A percentile compares a stretch with the other conserved stretches of the same genome.
Conservation (phyloP, 2,797 vertebrate species). For the Varecia variegata region DNA sequence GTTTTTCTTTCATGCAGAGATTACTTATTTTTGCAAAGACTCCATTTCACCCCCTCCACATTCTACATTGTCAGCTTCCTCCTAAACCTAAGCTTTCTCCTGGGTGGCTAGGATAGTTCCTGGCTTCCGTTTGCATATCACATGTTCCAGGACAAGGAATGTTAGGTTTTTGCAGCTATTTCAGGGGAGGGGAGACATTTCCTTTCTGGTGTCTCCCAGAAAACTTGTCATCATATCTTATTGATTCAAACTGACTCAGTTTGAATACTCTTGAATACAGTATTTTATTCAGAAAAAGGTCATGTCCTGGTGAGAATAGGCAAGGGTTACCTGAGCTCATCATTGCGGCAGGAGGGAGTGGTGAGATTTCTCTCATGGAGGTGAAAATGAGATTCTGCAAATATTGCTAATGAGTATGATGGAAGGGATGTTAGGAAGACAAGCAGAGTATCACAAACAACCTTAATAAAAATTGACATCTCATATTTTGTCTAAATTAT, state of each 20-base stretch:
- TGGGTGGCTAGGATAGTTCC: fast-evolving
- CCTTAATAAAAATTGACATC: background rate
- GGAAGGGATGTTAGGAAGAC: background rate
- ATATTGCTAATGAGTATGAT: background rate
- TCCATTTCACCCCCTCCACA: fast-evolving
- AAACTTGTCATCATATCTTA: background rate
- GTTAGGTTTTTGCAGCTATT: background rate
- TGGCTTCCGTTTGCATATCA: background rate
- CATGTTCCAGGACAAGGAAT: background rate
- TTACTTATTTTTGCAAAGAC: background rate
- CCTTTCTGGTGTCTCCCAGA: background rate
- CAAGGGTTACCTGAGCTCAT: background rate
- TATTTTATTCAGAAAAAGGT: background rate
- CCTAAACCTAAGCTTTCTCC: too few relatives aligned
- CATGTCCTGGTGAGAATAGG: too few relatives aligned
- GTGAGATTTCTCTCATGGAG: background rate
- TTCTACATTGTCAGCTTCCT: too few relatives aligned
- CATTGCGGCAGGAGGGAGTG: too few relatives aligned
- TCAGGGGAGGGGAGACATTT: background rate
- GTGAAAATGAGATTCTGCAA: background rate
- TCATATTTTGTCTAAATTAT: background rate
- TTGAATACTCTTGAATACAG: background rate
- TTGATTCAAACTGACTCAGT: background rate
- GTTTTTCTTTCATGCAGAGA: background rate
- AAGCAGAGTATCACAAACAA: background rate